phyloP scores from a whole-genome alignment of 2,888 invertebrate genomes.

The Sabellastarte sp. region DNA sequence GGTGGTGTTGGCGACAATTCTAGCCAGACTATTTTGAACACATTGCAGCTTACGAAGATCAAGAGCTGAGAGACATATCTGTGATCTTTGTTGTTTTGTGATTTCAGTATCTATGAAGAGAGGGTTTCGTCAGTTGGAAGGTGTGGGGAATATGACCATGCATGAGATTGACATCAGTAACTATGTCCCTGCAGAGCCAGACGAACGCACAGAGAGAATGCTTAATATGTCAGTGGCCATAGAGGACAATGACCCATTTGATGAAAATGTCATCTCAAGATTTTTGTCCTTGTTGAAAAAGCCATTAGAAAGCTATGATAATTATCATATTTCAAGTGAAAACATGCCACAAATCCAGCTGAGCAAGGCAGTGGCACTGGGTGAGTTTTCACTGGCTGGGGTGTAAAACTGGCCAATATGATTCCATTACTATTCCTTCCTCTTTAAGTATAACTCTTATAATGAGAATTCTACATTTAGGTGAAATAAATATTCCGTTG shows the following conservation, averaged over 20 bases:
- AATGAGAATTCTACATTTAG: too few species aligned
- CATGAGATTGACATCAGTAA: conserved; percentile 45
- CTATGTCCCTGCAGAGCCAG: conserved; percentile 37
- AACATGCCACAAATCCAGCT: conserved; percentile 31
- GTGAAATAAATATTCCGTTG: too few species aligned
- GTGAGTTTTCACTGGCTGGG: too few species aligned
- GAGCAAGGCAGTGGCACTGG: neutral
- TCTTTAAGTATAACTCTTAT: too few species aligned
- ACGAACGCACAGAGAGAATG: conserved; percentile 33
- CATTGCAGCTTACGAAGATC: too few species aligned
- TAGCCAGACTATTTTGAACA: too few species aligned
- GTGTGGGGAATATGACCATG: conserved; percentile 6
- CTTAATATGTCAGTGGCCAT: conserved; percentile 43
- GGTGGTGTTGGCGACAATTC: too few species aligned
- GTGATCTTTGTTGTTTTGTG: too few species aligned
- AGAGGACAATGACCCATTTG: conserved; percentile 73
- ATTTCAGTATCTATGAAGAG: too few species aligned
- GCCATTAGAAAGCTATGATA: conserved; percentile 35
- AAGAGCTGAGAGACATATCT: too few species aligned
- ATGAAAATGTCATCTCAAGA: conserved; percentile 68
- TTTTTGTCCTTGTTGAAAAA: conserved; percentile 67
- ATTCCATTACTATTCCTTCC: too few species aligned
- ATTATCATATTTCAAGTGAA: conserved; percentile 29
- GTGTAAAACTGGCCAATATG: too few species aligned
- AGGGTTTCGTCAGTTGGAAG: neutral